Evolutionary conservation across 1,140 invertebrate species (phyloP).

Genomic region (Rhyacophila brunnea): DNA sequence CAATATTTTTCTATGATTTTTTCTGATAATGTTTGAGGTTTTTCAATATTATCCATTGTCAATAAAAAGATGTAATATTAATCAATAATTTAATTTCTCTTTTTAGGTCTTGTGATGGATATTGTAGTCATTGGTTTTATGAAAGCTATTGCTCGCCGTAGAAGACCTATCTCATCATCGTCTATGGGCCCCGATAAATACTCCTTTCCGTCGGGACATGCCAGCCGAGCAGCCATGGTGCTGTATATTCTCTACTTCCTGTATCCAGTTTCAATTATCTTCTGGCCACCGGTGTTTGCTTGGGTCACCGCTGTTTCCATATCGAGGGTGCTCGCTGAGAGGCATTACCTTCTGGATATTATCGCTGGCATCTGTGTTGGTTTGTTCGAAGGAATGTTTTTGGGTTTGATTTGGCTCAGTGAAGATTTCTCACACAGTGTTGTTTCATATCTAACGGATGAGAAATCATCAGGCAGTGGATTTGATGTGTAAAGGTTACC

Average conservation of each 20-base stretch:
- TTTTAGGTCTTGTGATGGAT: constrained; percentile 83
- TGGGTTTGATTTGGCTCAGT: constrained; percentile 68
- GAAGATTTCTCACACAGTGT: constrained; percentile 45
- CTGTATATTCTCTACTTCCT: constrained; percentile 68
- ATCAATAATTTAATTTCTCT: constrained; percentile 24
- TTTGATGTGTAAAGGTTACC: constrained; percentile 25
- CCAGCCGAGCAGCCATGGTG: constrained; percentile 81
- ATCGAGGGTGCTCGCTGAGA: constrained; percentile 70
- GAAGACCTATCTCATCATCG: constrained; percentile 67
- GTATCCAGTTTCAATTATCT: constrained; percentile 61
- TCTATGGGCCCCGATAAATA: constrained; percentile 77
- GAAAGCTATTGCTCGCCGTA: constrained; percentile 77
- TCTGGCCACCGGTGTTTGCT: constrained; percentile 61
- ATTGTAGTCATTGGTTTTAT: constrained; percentile 77
- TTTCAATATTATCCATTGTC: too few species aligned
- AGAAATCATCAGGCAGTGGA: constrained; percentile 26
- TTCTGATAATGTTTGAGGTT: too few species aligned
- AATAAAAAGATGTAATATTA: background rate
- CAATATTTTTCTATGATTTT: too few species aligned
- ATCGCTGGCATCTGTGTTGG: constrained; percentile 74
- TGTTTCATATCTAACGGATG: constrained; percentile 44
- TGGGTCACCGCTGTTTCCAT: constrained; percentile 76
- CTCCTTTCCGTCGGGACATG: constrained; percentile 95
- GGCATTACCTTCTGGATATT: constrained; percentile 89
- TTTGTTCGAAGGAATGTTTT: constrained; percentile 66